These are phyloP conservation scores for Porphyrio hochstetteri DNA, from an alignment of 2,113 vertebrate species.

Conservation along the genomic window DNA sequence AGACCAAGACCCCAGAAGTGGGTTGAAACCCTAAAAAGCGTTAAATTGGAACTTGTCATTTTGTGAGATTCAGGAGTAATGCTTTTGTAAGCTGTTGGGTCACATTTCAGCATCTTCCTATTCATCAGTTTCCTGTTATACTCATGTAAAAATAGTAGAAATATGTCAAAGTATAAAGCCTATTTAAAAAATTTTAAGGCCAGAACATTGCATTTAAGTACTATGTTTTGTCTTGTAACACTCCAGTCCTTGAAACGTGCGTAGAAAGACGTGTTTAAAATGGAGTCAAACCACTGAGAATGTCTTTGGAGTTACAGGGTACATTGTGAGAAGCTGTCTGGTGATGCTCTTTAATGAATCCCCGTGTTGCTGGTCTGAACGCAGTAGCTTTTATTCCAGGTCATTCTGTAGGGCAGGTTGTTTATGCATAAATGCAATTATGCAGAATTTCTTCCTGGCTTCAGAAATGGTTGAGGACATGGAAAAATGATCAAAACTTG, in stretches of 20 bases:
- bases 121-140: background rate
- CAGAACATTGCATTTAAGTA: background rate
- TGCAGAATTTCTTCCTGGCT: background rate
- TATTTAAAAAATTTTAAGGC: background rate
- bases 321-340: background rate
- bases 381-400: background rate
- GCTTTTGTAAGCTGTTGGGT: background rate
- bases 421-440: conserved; percentile 14
- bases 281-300: background rate
- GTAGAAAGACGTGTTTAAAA: background rate
- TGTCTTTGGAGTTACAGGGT: background rate
- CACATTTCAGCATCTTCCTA: background rate
- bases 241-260: background rate
- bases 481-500: background rate
- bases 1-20: background rate
- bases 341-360: background rate
- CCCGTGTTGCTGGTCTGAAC: background rate
- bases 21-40: background rate
- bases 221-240: background rate
- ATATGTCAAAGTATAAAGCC: background rate
- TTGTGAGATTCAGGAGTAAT: background rate
- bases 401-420: background rate
- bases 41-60: background rate
- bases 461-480: background rate
- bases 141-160: background rate